Evolutionary conservation across 1,140 invertebrate species (phyloP).

Genomic region (Parapsyche elsis): DNA sequence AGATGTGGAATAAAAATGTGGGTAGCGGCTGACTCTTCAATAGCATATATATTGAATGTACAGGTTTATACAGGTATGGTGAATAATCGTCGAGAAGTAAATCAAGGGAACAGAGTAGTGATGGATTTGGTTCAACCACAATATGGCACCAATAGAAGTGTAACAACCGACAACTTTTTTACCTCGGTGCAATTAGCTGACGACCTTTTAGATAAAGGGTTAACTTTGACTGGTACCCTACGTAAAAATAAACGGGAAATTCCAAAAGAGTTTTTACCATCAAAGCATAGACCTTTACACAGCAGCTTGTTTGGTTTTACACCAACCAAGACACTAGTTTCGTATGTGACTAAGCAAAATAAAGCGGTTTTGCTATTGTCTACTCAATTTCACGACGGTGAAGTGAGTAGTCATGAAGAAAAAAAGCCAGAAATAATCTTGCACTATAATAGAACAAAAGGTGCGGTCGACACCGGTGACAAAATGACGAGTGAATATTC

Average conservation of each 20-base stretch:
- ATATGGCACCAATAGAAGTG: not conserved
- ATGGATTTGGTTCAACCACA: slow-evolving; percentile 9
- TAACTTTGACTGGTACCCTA: not conserved
- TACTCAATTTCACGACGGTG: not conserved
- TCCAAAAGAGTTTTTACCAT: not conserved
- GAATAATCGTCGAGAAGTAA: not conserved
- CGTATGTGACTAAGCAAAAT: not conserved
- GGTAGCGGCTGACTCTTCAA: not conserved
- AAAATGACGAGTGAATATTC: too few species aligned
- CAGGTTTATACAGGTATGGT: not conserved
- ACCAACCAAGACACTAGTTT: not conserved
- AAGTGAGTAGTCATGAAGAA: not conserved
- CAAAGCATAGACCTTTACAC: not conserved
- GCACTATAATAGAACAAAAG: not conserved
- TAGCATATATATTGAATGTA: not conserved
- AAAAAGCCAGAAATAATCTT: not conserved
- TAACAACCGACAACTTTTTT: slow-evolving; percentile 19
- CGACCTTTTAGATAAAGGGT: not conserved
- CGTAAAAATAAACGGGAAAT: not conserved
- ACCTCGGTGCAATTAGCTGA: not conserved
- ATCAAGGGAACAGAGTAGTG: not conserved
- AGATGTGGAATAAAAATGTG: slow-evolving; percentile 18
- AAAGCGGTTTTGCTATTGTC: not conserved
- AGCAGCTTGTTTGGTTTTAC: not conserved
- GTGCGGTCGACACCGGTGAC: too few species aligned